Evolutionary conservation across 1,140 invertebrate species (phyloP), one percentile per base, ranked within the genome.

Genomic region (Achroia grisella): DNA sequence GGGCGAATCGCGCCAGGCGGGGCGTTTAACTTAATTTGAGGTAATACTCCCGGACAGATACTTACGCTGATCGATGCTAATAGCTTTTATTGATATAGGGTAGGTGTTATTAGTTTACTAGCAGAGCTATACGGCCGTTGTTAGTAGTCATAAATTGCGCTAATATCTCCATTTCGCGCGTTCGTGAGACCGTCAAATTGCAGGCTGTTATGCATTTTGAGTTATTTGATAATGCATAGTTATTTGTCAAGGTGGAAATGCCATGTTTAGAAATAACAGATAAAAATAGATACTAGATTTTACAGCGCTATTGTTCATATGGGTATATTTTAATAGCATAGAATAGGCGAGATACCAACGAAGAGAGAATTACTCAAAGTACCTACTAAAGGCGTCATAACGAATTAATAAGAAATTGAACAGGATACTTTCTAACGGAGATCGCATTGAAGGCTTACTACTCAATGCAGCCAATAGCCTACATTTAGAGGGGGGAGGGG

Each of bases 61-160:
- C 61, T 76, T 76, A 78, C 53, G 35, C 60, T 73, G 77, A 78
- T 81, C 69, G 72, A 78, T 78, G 71, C 48, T 81, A 81, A 81
- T 81, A 65, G 71, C 69, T 67, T 78, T 81, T 81, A 81, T 81
- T 81, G 77, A 78, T 81, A 81, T 75, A 81, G 65, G 44, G 62
- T 69, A 72, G 64, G 43, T 71, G 65, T 74, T 80, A 75, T 80
- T 55, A 75, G 68, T 65, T 65, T 62, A 69, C 56, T 67, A 52
- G 56, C 45, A 6, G 50, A 41, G 33, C 55, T 49, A 51, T 55
- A 45, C 57, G 45, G 54, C 52, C 53, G 68, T 67, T 61, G 62
- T 76, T 75, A 71, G 62, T 36, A 47, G 48, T 60, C 45, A 56
- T 71, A 77, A 71, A 77, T 77, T 71, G 61, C 66, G 52, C 53